Evolutionary conservation across 2,113 vertebrate genomes (phyloP), one percentile per base, ranked within the genome.

Genomic region (Proteles cristata): DNA sequence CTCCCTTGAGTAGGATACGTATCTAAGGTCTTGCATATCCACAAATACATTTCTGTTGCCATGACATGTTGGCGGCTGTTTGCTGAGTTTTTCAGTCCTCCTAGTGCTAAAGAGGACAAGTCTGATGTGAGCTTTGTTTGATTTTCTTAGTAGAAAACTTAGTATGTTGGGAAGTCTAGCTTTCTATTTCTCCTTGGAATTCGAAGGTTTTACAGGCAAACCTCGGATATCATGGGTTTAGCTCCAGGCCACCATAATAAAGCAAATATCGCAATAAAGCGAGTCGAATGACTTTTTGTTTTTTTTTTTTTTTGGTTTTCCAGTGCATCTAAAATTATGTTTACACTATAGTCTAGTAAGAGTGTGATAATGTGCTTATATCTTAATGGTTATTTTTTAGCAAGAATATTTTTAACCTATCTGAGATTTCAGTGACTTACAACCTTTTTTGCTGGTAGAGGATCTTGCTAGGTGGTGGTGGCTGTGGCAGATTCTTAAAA

Each of bases 201-300:
- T 48, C 6, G 81, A 15, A 43, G 7, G 15, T 69, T 35, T 23
- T 76, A 19, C 25, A 28, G 43, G 25, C 43, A 26, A 14, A 28
- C 73, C 0, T 16, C 3, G 4, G 25, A 1, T 45, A 45, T 14
- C 45, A 26, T 9, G 14, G 73, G 73, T 15, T 0, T 8, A 25
- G 25, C 45, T 48, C 43, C 26, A 31, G 43, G 16, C 43, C 43
- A 76, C 14, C 43, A 1, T 25, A 28, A 26, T 26, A 28, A 48
- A 76, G 74, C 26, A 76, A 28, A 45, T 28, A 45, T 12, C 23
- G 28, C 7, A 4, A 45, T 16, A 76, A 28, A 45, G 11, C 6
- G 7, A 48, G 43, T 17, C 43, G 15, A 8, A 9, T 8, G 25
- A 48, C 0, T 31, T 76, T 15, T 76, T 15, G 28, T 28, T 0